Evolutionary conservation across 2,797 vertebrate species (phyloP).

Genomic region (Lutjanus campechanus): DNA sequence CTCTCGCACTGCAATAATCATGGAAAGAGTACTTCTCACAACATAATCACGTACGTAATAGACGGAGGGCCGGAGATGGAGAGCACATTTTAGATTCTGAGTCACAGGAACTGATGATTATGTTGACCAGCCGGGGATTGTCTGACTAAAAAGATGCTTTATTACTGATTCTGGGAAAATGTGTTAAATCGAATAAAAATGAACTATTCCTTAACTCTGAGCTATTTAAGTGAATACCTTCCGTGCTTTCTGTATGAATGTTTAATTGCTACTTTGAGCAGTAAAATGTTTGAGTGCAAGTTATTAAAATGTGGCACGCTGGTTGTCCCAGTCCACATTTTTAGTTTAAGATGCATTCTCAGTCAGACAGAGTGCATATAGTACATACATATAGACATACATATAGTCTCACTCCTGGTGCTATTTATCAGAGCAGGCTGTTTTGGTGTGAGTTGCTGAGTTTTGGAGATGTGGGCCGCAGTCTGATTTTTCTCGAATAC

Average conservation of each 20-base stretch:
- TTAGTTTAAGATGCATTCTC: neutral
- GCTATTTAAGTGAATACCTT: neutral
- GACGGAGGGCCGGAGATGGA: constrained; percentile 14
- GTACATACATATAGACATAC: too few relatives aligned
- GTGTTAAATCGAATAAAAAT: neutral
- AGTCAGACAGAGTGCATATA: too few relatives aligned
- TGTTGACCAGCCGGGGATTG: constrained; percentile 11
- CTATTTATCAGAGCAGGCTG: too few relatives aligned
- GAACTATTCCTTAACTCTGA: neutral
- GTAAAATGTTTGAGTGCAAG: neutral
- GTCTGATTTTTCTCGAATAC: too few relatives aligned
- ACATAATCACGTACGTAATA: constrained; percentile 33
- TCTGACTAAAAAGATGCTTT: constrained; percentile 14
- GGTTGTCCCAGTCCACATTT: neutral
- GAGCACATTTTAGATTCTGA: constrained; percentile 45
- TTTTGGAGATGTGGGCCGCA: too few relatives aligned
- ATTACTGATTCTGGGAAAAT: constrained; percentile 28
- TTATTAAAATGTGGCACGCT: neutral
- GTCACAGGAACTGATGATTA: constrained; percentile 29
- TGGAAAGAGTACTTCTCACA: constrained; percentile 33
- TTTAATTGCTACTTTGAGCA: neutral
- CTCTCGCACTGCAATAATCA: constrained; percentile 46
- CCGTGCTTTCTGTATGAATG: neutral
- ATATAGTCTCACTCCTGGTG: too few relatives aligned
- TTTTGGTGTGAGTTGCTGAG: too few relatives aligned